Conservation (phyloP, 2,888 invertebrate genomes). For the Monochamus alternatus region DNA sequence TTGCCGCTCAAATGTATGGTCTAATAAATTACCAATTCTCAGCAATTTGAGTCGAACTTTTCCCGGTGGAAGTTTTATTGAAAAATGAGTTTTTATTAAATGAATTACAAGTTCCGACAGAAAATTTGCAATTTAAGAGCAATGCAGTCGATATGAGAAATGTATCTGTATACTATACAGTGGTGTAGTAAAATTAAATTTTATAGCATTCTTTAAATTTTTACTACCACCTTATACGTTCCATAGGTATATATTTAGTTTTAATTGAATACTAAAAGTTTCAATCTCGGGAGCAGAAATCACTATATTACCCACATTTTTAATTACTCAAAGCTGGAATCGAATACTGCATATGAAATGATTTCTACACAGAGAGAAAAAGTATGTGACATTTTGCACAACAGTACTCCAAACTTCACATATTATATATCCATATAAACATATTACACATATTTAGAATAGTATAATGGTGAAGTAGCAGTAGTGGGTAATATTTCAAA, state of each 20-base stretch:
- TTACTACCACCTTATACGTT: slow-evolving; percentile 33
- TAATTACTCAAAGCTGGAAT: not conserved
- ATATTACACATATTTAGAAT: too few relatives aligned
- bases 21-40: slow-evolving; percentile 9
- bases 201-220: slow-evolving; percentile 41
- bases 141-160: slow-evolving; percentile 11
- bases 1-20: slow-evolving; percentile 4
- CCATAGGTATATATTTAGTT: slow-evolving; percentile 32
- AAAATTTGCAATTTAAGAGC: slow-evolving; percentile 23
- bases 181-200: slow-evolving; percentile 37
- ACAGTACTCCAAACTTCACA: too few relatives aligned
- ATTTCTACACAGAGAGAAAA: not conserved
- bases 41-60: slow-evolving; percentile 7
- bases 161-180: slow-evolving; percentile 23
- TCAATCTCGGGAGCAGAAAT: slow-evolving; percentile 11
- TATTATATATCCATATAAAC: too few relatives aligned
- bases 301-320: slow-evolving; percentile 15
- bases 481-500: too few relatives aligned
- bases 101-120: slow-evolving; percentile 5
- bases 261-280: slow-evolving; percentile 29
- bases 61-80: slow-evolving; percentile 1
- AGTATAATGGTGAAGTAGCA: too few relatives aligned
- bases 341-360: slow-evolving; percentile 1
- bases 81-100: slow-evolving; percentile 12
- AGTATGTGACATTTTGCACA: too few relatives aligned